These are phyloP conservation scores for Drosophila algonquin DNA, from an alignment of 2,888 invertebrate genomes.

Conservation along the genomic window DNA sequence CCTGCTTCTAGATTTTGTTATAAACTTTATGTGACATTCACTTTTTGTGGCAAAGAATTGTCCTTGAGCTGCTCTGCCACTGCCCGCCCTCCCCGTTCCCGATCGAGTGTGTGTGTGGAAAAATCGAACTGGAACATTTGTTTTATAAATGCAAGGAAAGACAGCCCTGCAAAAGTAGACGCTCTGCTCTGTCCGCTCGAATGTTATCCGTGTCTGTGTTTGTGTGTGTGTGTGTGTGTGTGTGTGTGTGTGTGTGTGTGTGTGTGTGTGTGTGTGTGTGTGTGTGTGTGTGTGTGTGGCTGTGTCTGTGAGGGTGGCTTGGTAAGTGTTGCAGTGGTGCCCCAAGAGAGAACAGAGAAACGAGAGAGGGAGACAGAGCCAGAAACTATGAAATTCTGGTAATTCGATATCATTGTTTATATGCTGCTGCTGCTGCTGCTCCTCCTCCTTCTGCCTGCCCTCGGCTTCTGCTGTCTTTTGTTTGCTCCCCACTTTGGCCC, in stretches of 20 bases:
- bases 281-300: constrained; percentile 21
- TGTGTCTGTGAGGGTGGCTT: constrained; percentile 41
- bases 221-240: constrained; percentile 41
- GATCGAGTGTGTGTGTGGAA: constrained; percentile 51
- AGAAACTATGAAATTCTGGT: constrained; percentile 72
- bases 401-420: constrained; percentile 78
- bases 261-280: constrained; percentile 22
- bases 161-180: constrained; percentile 29
- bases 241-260: constrained; percentile 20
- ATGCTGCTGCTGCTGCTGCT: constrained; percentile 53
- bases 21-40: constrained; percentile 71
- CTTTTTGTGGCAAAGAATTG: constrained; percentile 49
- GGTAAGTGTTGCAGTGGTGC: constrained; percentile 73
- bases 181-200: constrained; percentile 6
- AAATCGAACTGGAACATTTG: constrained; percentile 51
- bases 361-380: constrained; percentile 21
- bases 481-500: constrained; percentile 74
- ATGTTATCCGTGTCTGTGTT: constrained; percentile 32
- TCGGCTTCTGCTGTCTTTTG: constrained; percentile 56
- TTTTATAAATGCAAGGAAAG: constrained; percentile 65
- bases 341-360: constrained; percentile 23
- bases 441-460: constrained; percentile 1
- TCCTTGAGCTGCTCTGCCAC: constrained; percentile 66
- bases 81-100: constrained; percentile 33
- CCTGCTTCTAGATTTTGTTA: constrained; percentile 54